Evolutionary conservation across 2,888 invertebrate genomes (phyloP).

Genomic region (Saturnia japonica): DNA sequence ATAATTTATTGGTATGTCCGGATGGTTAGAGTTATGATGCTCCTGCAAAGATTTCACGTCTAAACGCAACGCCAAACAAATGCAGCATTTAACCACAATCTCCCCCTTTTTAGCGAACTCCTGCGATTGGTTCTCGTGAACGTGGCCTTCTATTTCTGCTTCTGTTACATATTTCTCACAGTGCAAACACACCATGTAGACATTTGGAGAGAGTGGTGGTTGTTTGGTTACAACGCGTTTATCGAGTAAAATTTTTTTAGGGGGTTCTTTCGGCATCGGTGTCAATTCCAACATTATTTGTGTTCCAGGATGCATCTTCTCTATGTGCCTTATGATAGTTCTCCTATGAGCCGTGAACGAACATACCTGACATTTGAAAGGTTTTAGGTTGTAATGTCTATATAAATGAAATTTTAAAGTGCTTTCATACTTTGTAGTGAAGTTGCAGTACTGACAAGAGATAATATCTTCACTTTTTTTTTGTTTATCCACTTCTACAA

Average conservation of each 20-base stretch:
- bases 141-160: conserved; percentile 40
- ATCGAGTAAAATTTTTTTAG: conserved; percentile 22
- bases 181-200: conserved; percentile 50
- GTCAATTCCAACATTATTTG: conserved; percentile 31
- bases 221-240: conserved; percentile 14
- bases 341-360: conserved; percentile 45
- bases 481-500: conserved; percentile 53
- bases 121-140: conserved; percentile 43
- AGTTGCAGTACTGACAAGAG: conserved; percentile 58
- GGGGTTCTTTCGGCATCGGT: conserved; percentile 38
- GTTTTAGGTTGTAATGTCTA: conserved; percentile 72
- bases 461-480: conserved; percentile 22
- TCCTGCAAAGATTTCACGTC: conserved; percentile 49
- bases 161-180: conserved; percentile 53
- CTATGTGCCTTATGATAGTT: conserved; percentile 53
- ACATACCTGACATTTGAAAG: conserved; percentile 70
- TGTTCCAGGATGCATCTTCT: conserved; percentile 46
- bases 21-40: conserved; percentile 60
- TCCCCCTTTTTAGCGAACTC: conserved; percentile 57
- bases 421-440: conserved; percentile 31
- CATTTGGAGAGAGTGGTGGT: conserved; percentile 16
- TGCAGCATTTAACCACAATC: conserved; percentile 69
- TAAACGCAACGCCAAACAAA: conserved; percentile 59
- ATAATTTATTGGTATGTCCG: conserved; percentile 46
- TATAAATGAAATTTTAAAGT: conserved; percentile 65